Base-by-base conservation (phyloP, 35 echinoderm and acorn worm genomes). In the Amphiura filiformis region DNA sequence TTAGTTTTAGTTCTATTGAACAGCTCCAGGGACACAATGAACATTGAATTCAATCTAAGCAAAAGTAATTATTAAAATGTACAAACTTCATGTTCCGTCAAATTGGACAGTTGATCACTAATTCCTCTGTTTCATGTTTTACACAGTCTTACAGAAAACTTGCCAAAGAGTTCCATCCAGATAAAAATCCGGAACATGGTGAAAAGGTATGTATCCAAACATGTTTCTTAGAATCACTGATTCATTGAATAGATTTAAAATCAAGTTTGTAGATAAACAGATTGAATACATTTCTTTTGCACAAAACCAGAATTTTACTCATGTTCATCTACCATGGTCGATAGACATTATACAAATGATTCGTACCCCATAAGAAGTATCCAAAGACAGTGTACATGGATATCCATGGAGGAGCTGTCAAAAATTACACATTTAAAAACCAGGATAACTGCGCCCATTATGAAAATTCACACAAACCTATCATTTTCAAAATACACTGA, bases 71-170 rank as follows among this genome's bases (percentile, higher is more conserved):
- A 84, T n/a, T 75, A 17, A 57, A 56, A 20, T 26, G 36, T 56
- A 80, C 47, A 37, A 23, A 37, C 15, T 18, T 64, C 20, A 57
- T 90, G 83, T 93, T n/a, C n/a, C n/a, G n/a, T n/a, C n/a, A n/a
- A n/a, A 13, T 36, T 36, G 37, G 22, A 81, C 4, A 81, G 32
- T 22, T 35, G 79, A n/a, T 87, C 75, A 33, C 78, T 77, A 75
- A 34, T 31, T 86, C 61, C 78, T 87, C 11, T 32, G n/a, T 81
- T 92, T 77, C 84, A n/a, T n/a, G n/a, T n/a, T n/a, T n/a, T n/a
- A n/a, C n/a, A n/a, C 88, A 97, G 95, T 79, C 95, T 3, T 97
- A 97, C 39, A 86, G 91, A 80, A 97, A 97, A 80, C 42, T 97
- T 38, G 95, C 95, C n/a, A 97, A 93, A 84, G 79, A 97, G 34